A percentile compares a stretch with the other conserved stretches of the same genome.
Evolutionary conservation across 2,888 invertebrate species (phyloP).

Genomic region (Xanthia icteritia): DNA sequence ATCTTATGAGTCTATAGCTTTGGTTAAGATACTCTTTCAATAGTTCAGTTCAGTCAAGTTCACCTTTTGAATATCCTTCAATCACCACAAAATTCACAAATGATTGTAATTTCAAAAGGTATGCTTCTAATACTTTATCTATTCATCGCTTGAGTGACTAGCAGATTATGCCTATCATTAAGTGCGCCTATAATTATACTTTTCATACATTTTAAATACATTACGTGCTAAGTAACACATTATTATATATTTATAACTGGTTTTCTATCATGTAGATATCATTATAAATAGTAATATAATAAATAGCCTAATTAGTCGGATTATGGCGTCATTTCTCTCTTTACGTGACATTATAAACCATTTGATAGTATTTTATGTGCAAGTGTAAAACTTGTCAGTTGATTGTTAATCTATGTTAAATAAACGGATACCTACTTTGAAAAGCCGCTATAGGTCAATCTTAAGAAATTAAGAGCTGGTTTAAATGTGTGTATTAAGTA

Average conservation of each 20-base stretch:
- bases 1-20: no score
- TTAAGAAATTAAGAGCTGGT: neutral
- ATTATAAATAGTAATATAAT: neutral
- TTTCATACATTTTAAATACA: constrained; percentile 7
- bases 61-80: neutral
- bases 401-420: neutral
- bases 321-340: neutral
- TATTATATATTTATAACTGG: neutral
- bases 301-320: neutral
- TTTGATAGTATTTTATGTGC: constrained; percentile 2
- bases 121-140: neutral
- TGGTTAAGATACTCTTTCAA: neutral
- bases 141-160: no score
- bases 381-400: neutral
- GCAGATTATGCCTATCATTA: no score
- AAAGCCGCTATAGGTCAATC: neutral
- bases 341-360: constrained; percentile 45
- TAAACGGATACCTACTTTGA: neutral
- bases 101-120: neutral
- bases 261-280: neutral
- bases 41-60: neutral
- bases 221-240: neutral
- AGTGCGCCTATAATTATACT: neutral
- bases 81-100: no score
- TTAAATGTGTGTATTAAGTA: neutral